phyloP scores from a whole-genome alignment of 2,113 vertebrate species.

The human (Homo sapiens) region GRCh38 chrX:122545001-122545500 shows the following conservation, averaged over 20 bases:
- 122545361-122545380: background rate
- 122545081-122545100: background rate
- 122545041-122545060: background rate
- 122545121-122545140: background rate
- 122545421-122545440: constrained; percentile 66
- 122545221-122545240: background rate
- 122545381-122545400: background rate
- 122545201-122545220: constrained; percentile 22
- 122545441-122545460: constrained; percentile 76
- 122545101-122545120: background rate
- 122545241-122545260: background rate
- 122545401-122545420: constrained; percentile 46
- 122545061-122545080: background rate
- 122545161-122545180: background rate
- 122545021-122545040: constrained; percentile 40
- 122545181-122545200: background rate
- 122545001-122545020: background rate
- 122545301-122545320: constrained; percentile 33
- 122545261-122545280: background rate
- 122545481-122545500: constrained; percentile 87
- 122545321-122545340: background rate
- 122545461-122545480: constrained; percentile 82
- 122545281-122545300: background rate
- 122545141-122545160: background rate
- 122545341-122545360: constrained; percentile 1